These are phyloP conservation scores for Cataglyphis altisquamis DNA, from an alignment of 2,888 invertebrate species.

Conservation along the genomic window DNA sequence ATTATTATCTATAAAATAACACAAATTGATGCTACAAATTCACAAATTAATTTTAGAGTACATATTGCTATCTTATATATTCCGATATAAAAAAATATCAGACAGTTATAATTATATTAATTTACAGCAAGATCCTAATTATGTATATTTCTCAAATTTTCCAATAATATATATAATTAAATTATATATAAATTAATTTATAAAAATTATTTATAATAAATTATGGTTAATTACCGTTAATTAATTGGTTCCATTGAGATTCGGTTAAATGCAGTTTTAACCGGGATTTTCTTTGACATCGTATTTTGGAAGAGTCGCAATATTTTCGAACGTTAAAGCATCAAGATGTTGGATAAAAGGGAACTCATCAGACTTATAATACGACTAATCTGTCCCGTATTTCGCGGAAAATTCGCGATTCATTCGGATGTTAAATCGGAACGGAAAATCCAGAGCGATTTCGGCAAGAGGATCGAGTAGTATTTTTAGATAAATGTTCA, in stretches of 20 bases:
- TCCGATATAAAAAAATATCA: background rate
- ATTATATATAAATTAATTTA: background rate
- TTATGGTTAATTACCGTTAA: background rate
- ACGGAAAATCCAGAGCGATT: constrained; percentile 42
- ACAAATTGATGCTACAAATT: background rate
- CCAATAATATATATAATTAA: background rate
- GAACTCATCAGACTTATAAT: constrained; percentile 33
- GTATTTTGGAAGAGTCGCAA: constrained; percentile 6
- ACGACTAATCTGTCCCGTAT: constrained; percentile 8
- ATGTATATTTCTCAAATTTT: background rate
- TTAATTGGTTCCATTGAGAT: background rate
- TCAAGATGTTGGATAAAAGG: background rate
- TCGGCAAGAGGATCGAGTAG: background rate
- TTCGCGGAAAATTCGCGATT: constrained; percentile 43
- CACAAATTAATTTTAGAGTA: background rate
- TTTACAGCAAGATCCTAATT: background rate
- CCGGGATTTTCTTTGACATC: constrained; percentile 17
- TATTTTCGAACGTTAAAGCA: background rate
- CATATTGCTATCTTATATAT: constrained; percentile 1
- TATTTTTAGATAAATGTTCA: constrained; percentile 60
- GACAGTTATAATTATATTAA: constrained; percentile 5
- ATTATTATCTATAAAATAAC: background rate
- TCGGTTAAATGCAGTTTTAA: constrained; percentile 1
- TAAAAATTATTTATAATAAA: background rate
- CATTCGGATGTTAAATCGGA: background rate